A percentile compares a stretch with the other conserved stretches of the same genome.
phyloP scores from a whole-genome alignment of 2,113 vertebrate species.

The Vireo altiloquus region DNA sequence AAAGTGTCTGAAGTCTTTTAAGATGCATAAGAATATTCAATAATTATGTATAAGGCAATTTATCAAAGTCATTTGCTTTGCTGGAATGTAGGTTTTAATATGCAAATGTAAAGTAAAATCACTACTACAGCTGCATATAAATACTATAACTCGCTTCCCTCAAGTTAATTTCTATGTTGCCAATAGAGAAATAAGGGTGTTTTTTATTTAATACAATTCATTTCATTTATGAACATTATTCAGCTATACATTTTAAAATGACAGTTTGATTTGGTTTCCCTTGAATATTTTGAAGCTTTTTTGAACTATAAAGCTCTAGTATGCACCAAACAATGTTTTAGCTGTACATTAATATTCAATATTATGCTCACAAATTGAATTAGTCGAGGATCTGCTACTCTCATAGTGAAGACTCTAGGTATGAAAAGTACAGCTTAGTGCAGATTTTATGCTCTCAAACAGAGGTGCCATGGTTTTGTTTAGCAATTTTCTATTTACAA shows the following conservation, averaged over 20 bases:
- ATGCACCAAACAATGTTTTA: not conserved
- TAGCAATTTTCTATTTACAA: not conserved
- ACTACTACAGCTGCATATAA: not conserved
- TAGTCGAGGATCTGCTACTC: not conserved
- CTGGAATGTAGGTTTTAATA: constrained; percentile 29
- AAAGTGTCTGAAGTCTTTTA: not conserved
- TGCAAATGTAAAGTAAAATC: constrained; percentile 29
- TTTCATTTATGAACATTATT: constrained; percentile 13
- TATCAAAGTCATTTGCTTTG: constrained; percentile 48
- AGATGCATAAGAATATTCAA: not conserved
- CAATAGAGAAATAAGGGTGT: not conserved
- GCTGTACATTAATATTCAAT: not conserved
- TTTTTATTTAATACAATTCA: constrained; percentile 26
- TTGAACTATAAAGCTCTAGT: not conserved
- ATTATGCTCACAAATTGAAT: constrained; percentile 8
- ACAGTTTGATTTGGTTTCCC: constrained; percentile 30
- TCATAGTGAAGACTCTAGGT: not conserved
- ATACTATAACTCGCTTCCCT: not conserved
- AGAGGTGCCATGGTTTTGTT: not conserved
- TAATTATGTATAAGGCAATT: constrained; percentile 4
- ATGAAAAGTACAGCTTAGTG: not conserved
- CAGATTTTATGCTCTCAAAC: not conserved
- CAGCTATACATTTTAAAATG: not conserved
- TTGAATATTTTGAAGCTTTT: constrained; percentile 2
- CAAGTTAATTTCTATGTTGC: constrained; percentile 6